Percentiles rank a stretch among this genome's conserved stretches.
Conservation (phyloP, 2,797 vertebrate genomes). For the Semotilus atromaculatus region DNA sequence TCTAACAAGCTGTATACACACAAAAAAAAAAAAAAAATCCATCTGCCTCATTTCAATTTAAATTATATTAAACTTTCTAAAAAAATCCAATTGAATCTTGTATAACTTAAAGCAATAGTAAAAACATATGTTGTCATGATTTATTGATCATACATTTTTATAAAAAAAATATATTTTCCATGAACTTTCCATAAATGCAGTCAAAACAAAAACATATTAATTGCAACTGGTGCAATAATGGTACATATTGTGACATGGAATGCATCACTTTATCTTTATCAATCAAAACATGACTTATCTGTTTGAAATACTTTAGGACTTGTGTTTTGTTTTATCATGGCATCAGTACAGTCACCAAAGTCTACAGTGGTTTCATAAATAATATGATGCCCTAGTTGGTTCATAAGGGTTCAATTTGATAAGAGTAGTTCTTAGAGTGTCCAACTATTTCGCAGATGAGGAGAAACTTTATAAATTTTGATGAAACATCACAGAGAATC, state of each 20-base stretch:
- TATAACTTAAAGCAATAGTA: too few relatives aligned
- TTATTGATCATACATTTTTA: too few relatives aligned
- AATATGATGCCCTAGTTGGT: background rate
- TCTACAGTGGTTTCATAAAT: background rate
- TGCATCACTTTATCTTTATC: background rate
- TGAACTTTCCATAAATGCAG: background rate
- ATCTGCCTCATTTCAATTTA: too few relatives aligned
- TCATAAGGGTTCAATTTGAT: background rate
- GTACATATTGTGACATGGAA: background rate
- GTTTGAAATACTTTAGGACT: background rate
- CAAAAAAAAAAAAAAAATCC: background rate
- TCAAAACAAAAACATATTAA: background rate
- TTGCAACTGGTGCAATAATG: background rate
- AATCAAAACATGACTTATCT: background rate
- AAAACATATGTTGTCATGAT: too few relatives aligned
- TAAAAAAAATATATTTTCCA: background rate
- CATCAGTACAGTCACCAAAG: background rate
- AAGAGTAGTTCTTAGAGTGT: background rate
- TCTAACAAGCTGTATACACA: background rate
- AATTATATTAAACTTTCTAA: too few relatives aligned
- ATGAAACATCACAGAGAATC: conserved; percentile 11
- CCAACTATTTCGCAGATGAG: background rate
- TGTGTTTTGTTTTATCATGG: background rate
- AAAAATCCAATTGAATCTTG: too few relatives aligned
- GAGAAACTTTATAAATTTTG: background rate